phyloP scores from a whole-genome alignment of 2,797 vertebrate species.

The Sparidentex hasta region DNA sequence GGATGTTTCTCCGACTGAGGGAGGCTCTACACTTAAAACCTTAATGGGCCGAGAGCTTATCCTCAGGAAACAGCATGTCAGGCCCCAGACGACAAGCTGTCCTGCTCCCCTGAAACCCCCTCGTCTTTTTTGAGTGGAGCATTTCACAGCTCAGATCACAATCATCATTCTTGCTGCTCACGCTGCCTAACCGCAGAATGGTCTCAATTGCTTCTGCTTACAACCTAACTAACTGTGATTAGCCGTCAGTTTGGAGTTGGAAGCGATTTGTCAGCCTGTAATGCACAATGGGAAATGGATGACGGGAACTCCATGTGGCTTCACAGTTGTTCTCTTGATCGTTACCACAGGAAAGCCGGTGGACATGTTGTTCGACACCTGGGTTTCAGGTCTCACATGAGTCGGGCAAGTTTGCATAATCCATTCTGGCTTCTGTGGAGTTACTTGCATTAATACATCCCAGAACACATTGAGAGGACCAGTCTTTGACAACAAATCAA shows the following conservation, averaged over 20 bases:
- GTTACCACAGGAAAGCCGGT: not conserved
- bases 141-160: constrained; percentile 27
- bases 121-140: constrained; percentile 7
- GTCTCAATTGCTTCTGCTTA: constrained; percentile 58
- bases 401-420: not conserved
- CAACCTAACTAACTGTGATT: constrained; percentile 48
- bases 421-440: not conserved
- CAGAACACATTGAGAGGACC: no score
- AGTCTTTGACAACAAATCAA: no score
- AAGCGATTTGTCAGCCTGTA: constrained; percentile 49
- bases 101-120: constrained; percentile 24
- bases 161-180: constrained; percentile 39
- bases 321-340: constrained; percentile 10
- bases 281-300: constrained; percentile 19
- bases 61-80: constrained; percentile 17
- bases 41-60: constrained; percentile 49
- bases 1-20: constrained; percentile 23
- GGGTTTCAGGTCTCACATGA: not conserved
- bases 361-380: constrained; percentile 12
- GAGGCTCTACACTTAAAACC: constrained; percentile 32
- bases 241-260: constrained; percentile 27
- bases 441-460: no score
- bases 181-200: constrained; percentile 24
- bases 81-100: constrained; percentile 25
- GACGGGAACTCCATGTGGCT: not conserved